Evolutionary conservation across 2,113 vertebrate genomes (phyloP).

Genomic region (Ceyx cyanopectus): DNA sequence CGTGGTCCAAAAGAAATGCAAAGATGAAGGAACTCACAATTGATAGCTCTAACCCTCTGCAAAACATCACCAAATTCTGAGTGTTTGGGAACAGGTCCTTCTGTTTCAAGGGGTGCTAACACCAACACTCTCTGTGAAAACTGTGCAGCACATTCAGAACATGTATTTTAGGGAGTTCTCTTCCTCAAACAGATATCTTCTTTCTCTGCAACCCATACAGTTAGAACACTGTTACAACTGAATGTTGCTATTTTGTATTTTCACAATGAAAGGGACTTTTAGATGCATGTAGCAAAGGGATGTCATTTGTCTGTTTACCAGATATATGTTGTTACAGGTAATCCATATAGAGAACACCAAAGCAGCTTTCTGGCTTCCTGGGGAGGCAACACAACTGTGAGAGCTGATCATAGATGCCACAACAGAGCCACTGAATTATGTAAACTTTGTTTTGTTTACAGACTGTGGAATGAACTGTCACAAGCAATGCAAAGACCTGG

Average conservation of each 20-base stretch:
- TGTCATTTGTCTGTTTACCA: not conserved
- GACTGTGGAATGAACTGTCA: constrained; percentile 98
- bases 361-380: not conserved
- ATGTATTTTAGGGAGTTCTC: not conserved
- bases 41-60: not conserved
- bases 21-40: not conserved
- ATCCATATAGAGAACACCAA: not conserved
- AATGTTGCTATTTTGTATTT: not conserved
- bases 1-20: not conserved
- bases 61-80: not conserved
- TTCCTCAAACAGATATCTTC: not conserved
- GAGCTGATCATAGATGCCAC: not conserved
- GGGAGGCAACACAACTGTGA: not conserved
- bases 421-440: not conserved
- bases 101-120: not conserved
- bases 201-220: not conserved
- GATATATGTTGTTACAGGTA: not conserved
- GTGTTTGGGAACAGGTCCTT: not conserved
- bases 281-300: not conserved
- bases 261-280: not conserved
- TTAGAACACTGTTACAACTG: not conserved
- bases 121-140: not conserved
- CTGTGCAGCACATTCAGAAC: not conserved
- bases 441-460: constrained; percentile 63
- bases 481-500: constrained; percentile 95